These are phyloP conservation scores for Plebejus anna DNA, from an alignment of 2,888 invertebrate genomes.

Conservation along the genomic window DNA sequence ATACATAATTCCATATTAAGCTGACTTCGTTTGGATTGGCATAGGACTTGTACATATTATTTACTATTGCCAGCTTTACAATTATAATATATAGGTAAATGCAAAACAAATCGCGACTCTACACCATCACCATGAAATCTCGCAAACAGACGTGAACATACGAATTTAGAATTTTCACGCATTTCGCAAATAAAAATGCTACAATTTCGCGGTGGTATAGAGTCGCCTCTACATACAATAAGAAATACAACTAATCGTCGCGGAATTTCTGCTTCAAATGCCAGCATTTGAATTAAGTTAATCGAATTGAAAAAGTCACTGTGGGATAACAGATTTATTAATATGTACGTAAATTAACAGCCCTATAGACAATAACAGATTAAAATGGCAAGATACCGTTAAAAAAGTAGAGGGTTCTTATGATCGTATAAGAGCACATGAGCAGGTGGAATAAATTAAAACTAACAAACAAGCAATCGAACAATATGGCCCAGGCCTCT, in stretches of 20 bases:
- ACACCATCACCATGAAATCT: neutral
- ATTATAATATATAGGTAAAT: neutral
- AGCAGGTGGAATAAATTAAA: neutral
- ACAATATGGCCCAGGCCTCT: neutral
- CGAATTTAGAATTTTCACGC: neutral
- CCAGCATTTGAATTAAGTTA: neutral
- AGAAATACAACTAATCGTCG: neutral
- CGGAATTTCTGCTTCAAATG: neutral
- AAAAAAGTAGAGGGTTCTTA: too few relatives aligned
- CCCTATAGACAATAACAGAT: neutral
- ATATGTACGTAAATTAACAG: neutral
- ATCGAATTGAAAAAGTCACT: neutral
- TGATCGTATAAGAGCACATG: neutral
- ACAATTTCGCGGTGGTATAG: neutral
- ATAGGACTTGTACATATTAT: neutral
- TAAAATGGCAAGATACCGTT: neutral
- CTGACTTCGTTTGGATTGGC: neutral
- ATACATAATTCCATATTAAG: too few relatives aligned
- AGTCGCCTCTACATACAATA: neutral
- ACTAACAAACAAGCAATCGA: neutral
- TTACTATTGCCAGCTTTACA: neutral
- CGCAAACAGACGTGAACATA: neutral
- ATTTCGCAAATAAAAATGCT: neutral
- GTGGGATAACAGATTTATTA: neutral
- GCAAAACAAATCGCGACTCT: neutral